Percentiles rank a stretch among this genome's conserved stretches.
These are phyloP conservation scores for Troglohyphantes excavatus DNA, from an alignment of 2,888 invertebrate species.

Conservation along the genomic window DNA sequence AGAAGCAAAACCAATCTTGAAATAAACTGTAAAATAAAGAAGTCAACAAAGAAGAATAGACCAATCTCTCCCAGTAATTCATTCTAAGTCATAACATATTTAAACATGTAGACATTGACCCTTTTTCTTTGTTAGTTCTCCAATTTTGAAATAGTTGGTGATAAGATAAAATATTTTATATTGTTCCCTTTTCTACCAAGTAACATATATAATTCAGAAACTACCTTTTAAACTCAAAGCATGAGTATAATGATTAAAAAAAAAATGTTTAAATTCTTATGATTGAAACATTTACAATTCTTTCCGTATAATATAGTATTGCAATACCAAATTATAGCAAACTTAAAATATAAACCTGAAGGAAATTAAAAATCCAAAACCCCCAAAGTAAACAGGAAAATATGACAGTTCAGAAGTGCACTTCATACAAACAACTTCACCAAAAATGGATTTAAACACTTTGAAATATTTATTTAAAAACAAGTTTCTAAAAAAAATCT, in stretches of 20 bases:
- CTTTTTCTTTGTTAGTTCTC: too few relatives aligned
- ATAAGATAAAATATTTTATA: not conserved
- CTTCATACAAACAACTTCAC: slow-evolving; percentile 18
- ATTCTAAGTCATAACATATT: slow-evolving; percentile 4
- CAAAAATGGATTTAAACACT: slow-evolving; percentile 9
- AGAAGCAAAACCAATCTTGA: not conserved
- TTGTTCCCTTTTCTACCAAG: not conserved
- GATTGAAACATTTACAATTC: not conserved
- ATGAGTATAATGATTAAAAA: not conserved
- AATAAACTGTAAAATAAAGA: not conserved
- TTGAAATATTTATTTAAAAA: slow-evolving; percentile 36
- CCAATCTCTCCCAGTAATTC: too few relatives aligned
- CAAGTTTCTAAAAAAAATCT: not conserved
- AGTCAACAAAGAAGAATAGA: not conserved
- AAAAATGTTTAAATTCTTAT: slow-evolving; percentile 12
- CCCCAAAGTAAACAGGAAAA: slow-evolving; percentile 10
- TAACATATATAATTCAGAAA: not conserved
- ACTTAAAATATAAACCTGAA: not conserved
- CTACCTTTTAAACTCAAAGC: not conserved
- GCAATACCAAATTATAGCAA: not conserved
- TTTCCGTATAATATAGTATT: not conserved
- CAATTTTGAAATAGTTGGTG: too few relatives aligned
- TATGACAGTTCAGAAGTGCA: slow-evolving; percentile 30
- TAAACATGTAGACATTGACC: too few relatives aligned
- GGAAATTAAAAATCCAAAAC: slow-evolving; percentile 15